Evolutionary conservation across 2,888 invertebrate species (phyloP).

Genomic region (Sarcophaga rosellei): DNA sequence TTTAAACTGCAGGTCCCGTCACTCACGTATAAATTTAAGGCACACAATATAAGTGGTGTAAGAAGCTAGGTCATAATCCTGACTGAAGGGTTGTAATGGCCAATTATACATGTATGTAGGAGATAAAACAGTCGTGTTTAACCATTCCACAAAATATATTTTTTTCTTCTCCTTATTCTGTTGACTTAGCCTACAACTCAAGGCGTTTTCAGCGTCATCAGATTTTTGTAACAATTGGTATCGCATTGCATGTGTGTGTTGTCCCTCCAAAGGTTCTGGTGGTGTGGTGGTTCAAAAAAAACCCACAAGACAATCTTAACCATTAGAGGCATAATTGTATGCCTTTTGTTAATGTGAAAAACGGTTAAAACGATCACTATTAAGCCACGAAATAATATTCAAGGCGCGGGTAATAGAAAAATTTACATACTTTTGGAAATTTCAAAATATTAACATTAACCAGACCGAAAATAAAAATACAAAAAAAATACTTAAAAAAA

Average conservation of each 20-base stretch:
- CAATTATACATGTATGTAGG: too few species aligned
- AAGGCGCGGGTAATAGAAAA: conserved; percentile 49
- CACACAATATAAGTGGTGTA: too few species aligned
- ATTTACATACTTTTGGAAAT: conserved; percentile 51
- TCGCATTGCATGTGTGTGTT: background rate
- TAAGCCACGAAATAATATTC: conserved; percentile 12
- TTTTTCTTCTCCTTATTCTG: background rate
- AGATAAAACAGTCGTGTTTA: too few species aligned
- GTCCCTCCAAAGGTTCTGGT: conserved; percentile 43
- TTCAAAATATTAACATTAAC: conserved; percentile 14
- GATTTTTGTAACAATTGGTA: background rate
- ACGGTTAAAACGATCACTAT: background rate
- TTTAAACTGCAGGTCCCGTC: too few species aligned
- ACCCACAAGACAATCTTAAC: conserved; percentile 9
- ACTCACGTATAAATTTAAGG: too few species aligned
- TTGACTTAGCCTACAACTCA: background rate
- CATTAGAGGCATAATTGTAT: background rate
- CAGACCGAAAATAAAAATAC: background rate
- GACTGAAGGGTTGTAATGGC: too few species aligned
- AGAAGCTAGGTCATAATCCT: too few species aligned
- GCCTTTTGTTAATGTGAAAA: conserved; percentile 7
- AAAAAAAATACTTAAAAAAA: background rate
- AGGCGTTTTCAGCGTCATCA: conserved; percentile 2
- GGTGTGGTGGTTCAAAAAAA: background rate
- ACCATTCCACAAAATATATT: too few species aligned